Percentiles rank a stretch among this genome's conserved stretches.
phyloP scores from a whole-genome alignment of 2,797 vertebrate species.

The Parauchenoglanis ngamensis region DNA sequence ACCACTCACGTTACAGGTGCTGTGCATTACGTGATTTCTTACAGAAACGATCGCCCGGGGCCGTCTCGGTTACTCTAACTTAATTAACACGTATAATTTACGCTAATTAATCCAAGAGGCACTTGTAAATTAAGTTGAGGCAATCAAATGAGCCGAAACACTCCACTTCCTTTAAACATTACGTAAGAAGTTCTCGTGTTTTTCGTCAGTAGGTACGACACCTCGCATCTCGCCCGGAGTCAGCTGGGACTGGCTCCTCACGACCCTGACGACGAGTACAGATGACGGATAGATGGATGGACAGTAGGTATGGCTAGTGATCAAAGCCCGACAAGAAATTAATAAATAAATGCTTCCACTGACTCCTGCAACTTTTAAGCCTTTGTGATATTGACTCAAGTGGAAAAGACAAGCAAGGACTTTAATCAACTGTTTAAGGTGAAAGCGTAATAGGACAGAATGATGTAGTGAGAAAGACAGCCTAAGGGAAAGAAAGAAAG shows the following conservation, averaged over 20 bases:
- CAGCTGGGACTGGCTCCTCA: too few relatives aligned
- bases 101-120: conserved; percentile 23
- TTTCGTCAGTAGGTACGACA: neutral
- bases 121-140: conserved; percentile 21
- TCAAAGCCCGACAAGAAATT: neutral
- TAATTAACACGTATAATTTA: conserved; percentile 25
- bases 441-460: conserved; percentile 51
- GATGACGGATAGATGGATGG: too few relatives aligned
- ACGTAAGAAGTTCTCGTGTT: neutral
- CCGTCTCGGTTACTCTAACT: neutral
- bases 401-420: conserved; percentile 17
- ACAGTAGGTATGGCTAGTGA: neutral
- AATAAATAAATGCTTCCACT: neutral
- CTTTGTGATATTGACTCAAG: conserved; percentile 22
- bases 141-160: neutral
- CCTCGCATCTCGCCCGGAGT: too few relatives aligned
- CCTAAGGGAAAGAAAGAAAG: conserved; percentile 40
- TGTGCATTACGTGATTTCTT: conserved; percentile 36
- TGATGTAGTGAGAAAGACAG: conserved; percentile 61
- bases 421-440: conserved; percentile 54
- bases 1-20: conserved; percentile 10
- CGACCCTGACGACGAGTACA: too few relatives aligned
- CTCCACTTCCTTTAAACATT: neutral
- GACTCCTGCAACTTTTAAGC: neutral
- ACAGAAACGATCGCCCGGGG: neutral